Evolutionary conservation across 2,797 vertebrate genomes (phyloP).

Genomic region (Falco concolor): DNA sequence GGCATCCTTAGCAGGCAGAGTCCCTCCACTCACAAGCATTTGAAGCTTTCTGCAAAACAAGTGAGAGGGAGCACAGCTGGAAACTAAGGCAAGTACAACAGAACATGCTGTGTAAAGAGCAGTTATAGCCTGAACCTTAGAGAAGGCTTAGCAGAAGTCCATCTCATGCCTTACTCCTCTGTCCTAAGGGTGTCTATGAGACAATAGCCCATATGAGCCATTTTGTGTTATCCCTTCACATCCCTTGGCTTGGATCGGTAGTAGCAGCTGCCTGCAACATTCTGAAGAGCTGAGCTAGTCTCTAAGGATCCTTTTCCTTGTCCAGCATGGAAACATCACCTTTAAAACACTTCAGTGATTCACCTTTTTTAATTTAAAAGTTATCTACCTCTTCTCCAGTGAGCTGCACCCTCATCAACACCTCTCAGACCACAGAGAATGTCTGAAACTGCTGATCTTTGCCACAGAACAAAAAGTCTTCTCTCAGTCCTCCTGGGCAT

Average conservation of each 20-base stretch:
- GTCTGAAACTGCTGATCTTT: background rate
- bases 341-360: background rate
- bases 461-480: background rate
- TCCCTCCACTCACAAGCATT: background rate
- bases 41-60: background rate
- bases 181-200: background rate
- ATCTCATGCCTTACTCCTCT: background rate
- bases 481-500: background rate
- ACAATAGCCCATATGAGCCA: background rate
- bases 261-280: background rate
- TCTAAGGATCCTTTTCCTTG: background rate
- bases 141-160: background rate
- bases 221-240: background rate
- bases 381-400: background rate
- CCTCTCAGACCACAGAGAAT: background rate
- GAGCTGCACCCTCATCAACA: background rate
- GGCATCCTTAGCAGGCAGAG: background rate
- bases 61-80: background rate
- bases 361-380: background rate
- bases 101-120: background rate
- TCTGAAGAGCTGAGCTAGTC: background rate
- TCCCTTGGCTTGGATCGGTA: background rate
- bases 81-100: background rate
- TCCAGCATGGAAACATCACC: background rate
- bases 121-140: background rate